Base-by-base conservation (phyloP, 2,888 invertebrate genomes). In the Leptinotarsa haldemani region DNA sequence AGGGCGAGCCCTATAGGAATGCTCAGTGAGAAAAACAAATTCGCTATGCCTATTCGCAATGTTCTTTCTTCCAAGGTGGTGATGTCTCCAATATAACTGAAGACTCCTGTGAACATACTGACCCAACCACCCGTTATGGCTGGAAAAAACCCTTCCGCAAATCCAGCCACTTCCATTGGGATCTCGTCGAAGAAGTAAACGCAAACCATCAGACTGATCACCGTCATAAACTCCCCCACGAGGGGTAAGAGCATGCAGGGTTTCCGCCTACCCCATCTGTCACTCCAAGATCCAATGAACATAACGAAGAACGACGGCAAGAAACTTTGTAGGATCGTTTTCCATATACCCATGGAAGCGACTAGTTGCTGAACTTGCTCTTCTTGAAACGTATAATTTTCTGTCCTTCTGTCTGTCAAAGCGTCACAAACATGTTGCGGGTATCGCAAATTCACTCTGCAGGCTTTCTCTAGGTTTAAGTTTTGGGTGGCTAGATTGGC, bases 91-190 rank as follows among this genome's bases (percentile, higher is more conserved):
- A 97, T 93, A 85, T 96, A 97, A 87, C 95, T 95, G 88, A 97
- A 94, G 78, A 96, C 93, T 25, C 95, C 95, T 95, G 95, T 95
- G 82, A 95, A 93, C 95, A 95, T 95, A 47, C 95, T 95, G 85
- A 95, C 94, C 95, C 95, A 95, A 13, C 95, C 95, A 12, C 95
- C 94, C 1, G 94, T 94, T 9, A 95, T 83, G 0, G 94, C 94
- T 3, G 95, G 95, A 86, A 95, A 95, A 78, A 95, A 89, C 0
- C 94, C 94, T 86, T 95, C 95, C 0, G 94, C 92, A 5, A 95
- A 90, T 0, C 94, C 95, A 18, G 94, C 93, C 2, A 91, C 93
- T 88, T 95, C 95, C 90, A 95, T 94, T 0, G 95, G 94, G 53
- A 94, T 87, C 83, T 94, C 91, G 84, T 94, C 90, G 85, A 94